Percentiles rank a stretch among this genome's conserved stretches.
Conservation (phyloP, 2,113 vertebrate genomes). For the Carassius gibelio region DNA sequence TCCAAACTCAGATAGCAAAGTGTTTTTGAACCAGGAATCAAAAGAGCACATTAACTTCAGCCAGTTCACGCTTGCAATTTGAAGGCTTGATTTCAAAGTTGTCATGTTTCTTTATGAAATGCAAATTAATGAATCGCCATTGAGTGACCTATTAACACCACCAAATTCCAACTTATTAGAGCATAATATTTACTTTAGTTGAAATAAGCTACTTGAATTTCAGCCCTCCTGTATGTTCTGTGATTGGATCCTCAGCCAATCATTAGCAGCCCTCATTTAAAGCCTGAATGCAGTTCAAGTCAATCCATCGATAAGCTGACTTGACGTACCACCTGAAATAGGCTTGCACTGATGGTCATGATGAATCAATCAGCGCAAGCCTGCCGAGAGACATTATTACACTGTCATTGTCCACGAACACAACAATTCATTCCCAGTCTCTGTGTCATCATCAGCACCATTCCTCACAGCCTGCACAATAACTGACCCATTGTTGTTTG, state of each 20-base stretch:
- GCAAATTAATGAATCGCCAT: not conserved
- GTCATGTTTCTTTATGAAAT: not conserved
- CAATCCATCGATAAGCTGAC: conserved; percentile 66
- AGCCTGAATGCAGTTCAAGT: conserved; percentile 58
- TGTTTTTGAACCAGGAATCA: not conserved
- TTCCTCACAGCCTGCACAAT: conserved; percentile 12
- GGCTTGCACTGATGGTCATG: conserved; percentile 56
- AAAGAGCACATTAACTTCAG: not conserved
- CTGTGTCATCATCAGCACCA: not conserved
- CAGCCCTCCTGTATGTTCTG: conserved; percentile 47
- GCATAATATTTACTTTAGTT: not conserved
- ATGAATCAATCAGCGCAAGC: conserved; percentile 61
- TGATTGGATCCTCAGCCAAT: conserved; percentile 63
- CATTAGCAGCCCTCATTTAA: conserved; percentile 40
- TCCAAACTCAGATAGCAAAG: not conserved
- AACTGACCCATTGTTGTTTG: conserved; percentile 22
- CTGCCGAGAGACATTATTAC: conserved; percentile 45
- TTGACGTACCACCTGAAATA: conserved; percentile 58
- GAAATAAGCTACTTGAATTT: conserved; percentile 43
- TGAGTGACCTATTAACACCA: not conserved
- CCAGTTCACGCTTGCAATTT: not conserved
- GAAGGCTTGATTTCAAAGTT: not conserved
- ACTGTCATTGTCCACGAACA: conserved; percentile 14
- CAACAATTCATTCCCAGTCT: not conserved
- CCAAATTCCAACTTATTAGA: not conserved